A percentile compares a stretch with the other conserved stretches of the same genome.
phyloP scores from a whole-genome alignment of 35 echinoderm and acorn worm genomes.

The Ptychodera flava region DNA sequence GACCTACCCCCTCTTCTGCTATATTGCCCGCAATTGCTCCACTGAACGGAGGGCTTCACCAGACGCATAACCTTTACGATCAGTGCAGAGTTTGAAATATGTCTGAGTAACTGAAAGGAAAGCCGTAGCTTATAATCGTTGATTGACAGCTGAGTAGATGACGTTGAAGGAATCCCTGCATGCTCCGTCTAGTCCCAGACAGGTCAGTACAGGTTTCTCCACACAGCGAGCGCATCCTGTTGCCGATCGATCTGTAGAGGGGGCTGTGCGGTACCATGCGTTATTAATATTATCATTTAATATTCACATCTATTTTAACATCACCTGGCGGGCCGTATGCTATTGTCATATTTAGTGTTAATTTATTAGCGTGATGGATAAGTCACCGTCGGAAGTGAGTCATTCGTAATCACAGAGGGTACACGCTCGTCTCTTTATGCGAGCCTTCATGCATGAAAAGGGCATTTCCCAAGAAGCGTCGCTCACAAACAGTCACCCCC shows the following conservation, averaged over 20 bases:
- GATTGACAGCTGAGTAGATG: too few relatives aligned
- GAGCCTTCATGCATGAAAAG: not conserved
- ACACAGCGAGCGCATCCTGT: not conserved
- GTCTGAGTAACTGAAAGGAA: too few relatives aligned
- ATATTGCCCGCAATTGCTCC: too few relatives aligned
- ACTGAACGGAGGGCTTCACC: too few relatives aligned
- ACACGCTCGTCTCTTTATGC: not conserved
- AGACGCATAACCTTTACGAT: too few relatives aligned
- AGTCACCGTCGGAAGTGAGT: not conserved
- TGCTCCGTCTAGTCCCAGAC: too few relatives aligned
- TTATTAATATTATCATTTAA: not conserved
- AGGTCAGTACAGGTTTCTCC: not conserved
- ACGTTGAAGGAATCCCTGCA: too few relatives aligned
- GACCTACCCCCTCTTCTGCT: too few relatives aligned
- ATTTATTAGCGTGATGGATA: not conserved
- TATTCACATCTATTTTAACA: not conserved
- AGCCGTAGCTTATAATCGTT: too few relatives aligned
- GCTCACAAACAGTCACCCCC: not conserved
- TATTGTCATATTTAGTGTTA: not conserved
- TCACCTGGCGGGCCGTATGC: not conserved
- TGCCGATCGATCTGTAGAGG: not conserved
- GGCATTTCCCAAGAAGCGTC: not conserved
- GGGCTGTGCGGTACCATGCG: not conserved
- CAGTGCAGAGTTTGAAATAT: too few relatives aligned
- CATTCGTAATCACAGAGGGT: not conserved